phyloP scores from a whole-genome alignment of 23 tunicate species.

The Ascidia mentula region DNA sequence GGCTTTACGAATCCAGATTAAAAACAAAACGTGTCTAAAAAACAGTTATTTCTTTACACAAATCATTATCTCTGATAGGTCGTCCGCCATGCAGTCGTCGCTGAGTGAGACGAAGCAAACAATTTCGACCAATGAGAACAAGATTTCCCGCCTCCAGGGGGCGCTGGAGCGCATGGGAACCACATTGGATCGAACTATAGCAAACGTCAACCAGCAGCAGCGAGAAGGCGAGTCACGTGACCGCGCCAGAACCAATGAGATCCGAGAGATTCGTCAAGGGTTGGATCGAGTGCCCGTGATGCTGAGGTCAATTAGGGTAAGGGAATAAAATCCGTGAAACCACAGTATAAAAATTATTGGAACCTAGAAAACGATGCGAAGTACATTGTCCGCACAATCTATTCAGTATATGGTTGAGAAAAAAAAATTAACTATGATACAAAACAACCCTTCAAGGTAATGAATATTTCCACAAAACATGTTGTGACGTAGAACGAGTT shows the following conservation, averaged over 20 bases:
- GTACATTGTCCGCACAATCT: no score
- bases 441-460: no score
- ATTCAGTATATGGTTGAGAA: no score
- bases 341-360: no score
- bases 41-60: no score
- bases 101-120: slow-evolving; percentile 18
- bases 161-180: slow-evolving; percentile 25
- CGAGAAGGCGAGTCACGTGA: slow-evolving; percentile 26
- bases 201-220: neutral
- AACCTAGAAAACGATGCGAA: no score
- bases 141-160: slow-evolving; percentile 37
- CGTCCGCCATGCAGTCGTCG: neutral
- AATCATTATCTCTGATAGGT: no score
- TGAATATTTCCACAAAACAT: no score
- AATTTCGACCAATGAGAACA: slow-evolving; percentile 46
- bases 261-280: slow-evolving; percentile 22
- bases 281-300: slow-evolving; percentile 10
- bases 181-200: slow-evolving; percentile 7
- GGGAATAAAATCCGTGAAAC: neutral
- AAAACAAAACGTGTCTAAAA: no score
- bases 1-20: no score
- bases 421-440: no score
- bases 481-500: slow-evolving; percentile 34
- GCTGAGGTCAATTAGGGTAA: slow-evolving; percentile 29
- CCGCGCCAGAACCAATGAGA: slow-evolving; percentile 32